These are phyloP conservation scores for Varanus salvator DNA, from an alignment of 2,113 vertebrate species.

Conservation along the genomic window DNA sequence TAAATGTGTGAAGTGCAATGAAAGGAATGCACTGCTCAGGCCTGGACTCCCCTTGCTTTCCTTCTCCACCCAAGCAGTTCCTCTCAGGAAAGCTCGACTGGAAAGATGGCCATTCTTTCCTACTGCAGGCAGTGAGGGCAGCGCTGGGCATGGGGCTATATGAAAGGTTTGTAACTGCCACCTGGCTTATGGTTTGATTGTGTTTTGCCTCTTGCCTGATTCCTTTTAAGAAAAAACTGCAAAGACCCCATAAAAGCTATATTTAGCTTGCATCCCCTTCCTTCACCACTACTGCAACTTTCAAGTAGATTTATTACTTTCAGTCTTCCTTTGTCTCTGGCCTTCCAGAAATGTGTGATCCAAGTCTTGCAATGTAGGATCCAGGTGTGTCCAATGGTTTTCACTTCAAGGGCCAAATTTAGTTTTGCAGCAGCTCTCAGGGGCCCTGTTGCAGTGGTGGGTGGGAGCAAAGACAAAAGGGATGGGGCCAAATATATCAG, in stretches of 20 bases:
- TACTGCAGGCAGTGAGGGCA: background rate
- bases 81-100: background rate
- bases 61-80: constrained; percentile 18
- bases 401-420: background rate
- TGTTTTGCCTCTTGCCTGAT: background rate
- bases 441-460: too few species aligned
- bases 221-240: background rate
- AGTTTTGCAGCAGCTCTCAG: too few species aligned
- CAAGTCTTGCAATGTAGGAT: too few species aligned
- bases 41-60: background rate
- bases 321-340: background rate
- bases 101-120: background rate
- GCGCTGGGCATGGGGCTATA: background rate
- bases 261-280: background rate
- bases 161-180: background rate
- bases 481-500: too few species aligned
- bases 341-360: too few species aligned
- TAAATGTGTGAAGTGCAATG: constrained; percentile 34
- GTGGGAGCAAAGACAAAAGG: too few species aligned
- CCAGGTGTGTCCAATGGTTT: background rate
- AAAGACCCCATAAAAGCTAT: background rate
- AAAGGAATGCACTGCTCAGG: constrained; percentile 26
- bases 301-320: background rate
- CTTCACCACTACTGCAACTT: too few species aligned
- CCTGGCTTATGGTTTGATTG: background rate